phyloP scores from a whole-genome alignment of 2,888 invertebrate species.

The Cryptosula pallasiana region DNA sequence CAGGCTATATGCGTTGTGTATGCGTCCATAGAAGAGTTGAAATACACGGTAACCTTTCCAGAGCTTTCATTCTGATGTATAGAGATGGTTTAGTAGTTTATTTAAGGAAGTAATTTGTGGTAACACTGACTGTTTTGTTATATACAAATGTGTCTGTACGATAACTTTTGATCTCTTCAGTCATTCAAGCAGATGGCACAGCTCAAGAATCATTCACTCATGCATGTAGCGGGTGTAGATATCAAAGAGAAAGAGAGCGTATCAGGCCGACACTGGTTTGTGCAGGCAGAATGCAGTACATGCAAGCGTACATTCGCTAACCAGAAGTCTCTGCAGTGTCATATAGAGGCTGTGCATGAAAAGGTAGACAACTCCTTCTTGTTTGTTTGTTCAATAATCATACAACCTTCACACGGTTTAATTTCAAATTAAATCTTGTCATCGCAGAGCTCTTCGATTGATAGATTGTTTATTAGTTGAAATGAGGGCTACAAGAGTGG shows the following conservation, averaged over 20 bases:
- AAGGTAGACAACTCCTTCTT: not conserved
- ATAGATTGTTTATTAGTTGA: too few relatives aligned
- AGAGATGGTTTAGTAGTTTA: not conserved
- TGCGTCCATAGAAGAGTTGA: not conserved
- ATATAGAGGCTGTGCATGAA: conserved; percentile 34
- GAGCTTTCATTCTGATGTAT: not conserved
- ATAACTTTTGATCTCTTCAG: too few relatives aligned
- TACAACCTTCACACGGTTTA: too few relatives aligned
- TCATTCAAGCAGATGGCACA: conserved; percentile 75
- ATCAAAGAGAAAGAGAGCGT: conserved; percentile 21
- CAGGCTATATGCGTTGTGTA: not conserved
- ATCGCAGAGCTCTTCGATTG: too few relatives aligned
- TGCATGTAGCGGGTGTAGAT: conserved; percentile 32
- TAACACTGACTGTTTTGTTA: not conserved
- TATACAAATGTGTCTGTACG: not conserved
- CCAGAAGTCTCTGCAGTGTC: conserved; percentile 52
- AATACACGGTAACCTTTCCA: not conserved
- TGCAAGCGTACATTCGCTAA: conserved; percentile 62
- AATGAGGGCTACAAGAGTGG: too few relatives aligned
- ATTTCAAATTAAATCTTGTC: too few relatives aligned
- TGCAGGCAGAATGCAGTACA: conserved; percentile 59
- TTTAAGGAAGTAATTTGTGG: not conserved
- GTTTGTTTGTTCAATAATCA: too few relatives aligned
- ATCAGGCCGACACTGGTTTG: conserved; percentile 36
- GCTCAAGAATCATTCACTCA: conserved; percentile 68